A percentile compares a stretch with the other conserved stretches of the same genome.
Evolutionary conservation across 2,113 vertebrate genomes (phyloP).

Genomic region (Cheilinus undulatus): DNA sequence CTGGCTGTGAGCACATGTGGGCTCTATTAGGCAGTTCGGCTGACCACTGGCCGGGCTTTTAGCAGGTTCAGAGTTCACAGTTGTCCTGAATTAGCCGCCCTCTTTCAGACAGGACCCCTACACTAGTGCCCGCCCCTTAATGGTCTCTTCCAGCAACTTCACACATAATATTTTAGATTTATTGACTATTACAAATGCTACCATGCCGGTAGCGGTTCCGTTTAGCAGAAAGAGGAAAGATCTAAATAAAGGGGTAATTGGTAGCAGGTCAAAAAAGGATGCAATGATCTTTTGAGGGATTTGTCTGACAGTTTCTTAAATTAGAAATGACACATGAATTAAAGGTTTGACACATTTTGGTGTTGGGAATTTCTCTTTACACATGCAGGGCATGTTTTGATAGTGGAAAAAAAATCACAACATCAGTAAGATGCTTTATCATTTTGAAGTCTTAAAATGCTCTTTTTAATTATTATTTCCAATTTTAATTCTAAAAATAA

Average conservation of each 20-base stretch:
- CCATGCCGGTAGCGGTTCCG: conserved; percentile 92
- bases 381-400: too few relatives aligned
- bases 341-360: conserved; percentile 33
- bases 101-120: conserved; percentile 89
- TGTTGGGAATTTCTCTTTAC: conserved; percentile 37
- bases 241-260: conserved; percentile 91
- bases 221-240: conserved; percentile 73
- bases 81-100: conserved; percentile 95
- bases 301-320: conserved; percentile 50
- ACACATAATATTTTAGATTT: conserved; percentile 99
- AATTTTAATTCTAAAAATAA: conserved; percentile 1
- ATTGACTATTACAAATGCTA: conserved; percentile 96
- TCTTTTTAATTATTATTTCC: not conserved
- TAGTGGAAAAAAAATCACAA: conserved; percentile 33
- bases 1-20: conserved; percentile 89
- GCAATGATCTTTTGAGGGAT: conserved; percentile 34
- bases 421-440: too few relatives aligned
- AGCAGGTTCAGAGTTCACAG: conserved; percentile 95
- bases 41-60: conserved; percentile 90
- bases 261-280: conserved; percentile 64
- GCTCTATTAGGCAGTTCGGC: conserved; percentile 85
- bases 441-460: not conserved
- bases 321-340: conserved; percentile 51
- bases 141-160: conserved; percentile 92
- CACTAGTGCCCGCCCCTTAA: conserved; percentile 92